Evolutionary conservation across 2,888 invertebrate species (phyloP).

Genomic region (Calliphora vomitoria): DNA sequence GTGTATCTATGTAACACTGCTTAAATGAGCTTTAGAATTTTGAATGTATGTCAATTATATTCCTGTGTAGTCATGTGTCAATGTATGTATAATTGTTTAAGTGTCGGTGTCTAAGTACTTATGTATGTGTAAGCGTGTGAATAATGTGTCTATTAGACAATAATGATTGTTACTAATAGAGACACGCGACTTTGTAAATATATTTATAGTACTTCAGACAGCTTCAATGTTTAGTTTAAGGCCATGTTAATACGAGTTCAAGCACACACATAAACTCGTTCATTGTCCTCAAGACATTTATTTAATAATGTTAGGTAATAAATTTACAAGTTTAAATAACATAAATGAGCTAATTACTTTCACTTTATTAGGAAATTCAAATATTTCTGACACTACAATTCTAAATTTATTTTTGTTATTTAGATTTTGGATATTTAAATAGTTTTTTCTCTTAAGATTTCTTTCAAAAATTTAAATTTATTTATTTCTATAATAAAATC

Average conservation of each 20-base stretch:
- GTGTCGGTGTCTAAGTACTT: slow-evolving; percentile 6
- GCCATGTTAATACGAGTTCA: slow-evolving; percentile 6
- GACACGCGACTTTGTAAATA: slow-evolving; percentile 67
- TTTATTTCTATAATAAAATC: neutral
- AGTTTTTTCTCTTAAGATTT: neutral
- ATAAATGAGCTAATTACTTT: slow-evolving; percentile 28
- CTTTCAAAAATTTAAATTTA: neutral
- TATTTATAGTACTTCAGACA: slow-evolving; percentile 19
- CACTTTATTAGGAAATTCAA: neutral
- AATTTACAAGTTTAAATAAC: neutral
- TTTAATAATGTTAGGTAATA: slow-evolving; percentile 8
- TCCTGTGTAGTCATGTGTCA: neutral
- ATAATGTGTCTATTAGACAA: slow-evolving; percentile 62
- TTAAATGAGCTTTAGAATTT: slow-evolving; percentile 9
- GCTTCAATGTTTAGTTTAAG: slow-evolving; percentile 36
- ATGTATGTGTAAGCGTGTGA: slow-evolving; percentile 11
- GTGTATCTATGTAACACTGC: slow-evolving; percentile 7
- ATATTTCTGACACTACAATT: neutral
- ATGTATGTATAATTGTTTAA: slow-evolving; percentile 17
- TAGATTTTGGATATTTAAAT: neutral
- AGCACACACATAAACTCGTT: slow-evolving; percentile 1
- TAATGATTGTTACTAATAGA: slow-evolving; percentile 66
- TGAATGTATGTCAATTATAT: slow-evolving; percentile 41
- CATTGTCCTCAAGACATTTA: neutral
- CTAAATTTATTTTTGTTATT: neutral